Evolutionary conservation across 2,888 invertebrate species (phyloP).

Genomic region (Clanis bilineata): DNA sequence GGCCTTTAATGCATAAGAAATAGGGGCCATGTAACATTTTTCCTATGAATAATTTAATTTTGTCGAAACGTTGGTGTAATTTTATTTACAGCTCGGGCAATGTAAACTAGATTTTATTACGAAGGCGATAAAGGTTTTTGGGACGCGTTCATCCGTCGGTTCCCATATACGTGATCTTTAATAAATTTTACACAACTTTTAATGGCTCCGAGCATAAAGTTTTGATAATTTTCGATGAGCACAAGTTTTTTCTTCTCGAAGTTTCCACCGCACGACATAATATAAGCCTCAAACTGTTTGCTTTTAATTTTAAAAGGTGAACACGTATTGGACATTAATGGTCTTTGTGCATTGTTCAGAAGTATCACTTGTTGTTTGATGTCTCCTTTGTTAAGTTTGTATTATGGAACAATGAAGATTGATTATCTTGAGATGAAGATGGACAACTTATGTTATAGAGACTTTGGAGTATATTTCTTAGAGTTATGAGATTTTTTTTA

Average conservation of each 20-base stretch:
- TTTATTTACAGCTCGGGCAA: not conserved
- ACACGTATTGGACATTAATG: not conserved
- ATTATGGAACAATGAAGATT: not conserved
- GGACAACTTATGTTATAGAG: too few relatives aligned
- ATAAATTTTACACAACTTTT: slow-evolving; percentile 61
- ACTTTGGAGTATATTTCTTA: not conserved
- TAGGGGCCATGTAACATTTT: not conserved
- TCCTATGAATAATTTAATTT: slow-evolving; percentile 9
- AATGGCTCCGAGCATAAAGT: slow-evolving; percentile 47
- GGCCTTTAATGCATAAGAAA: not conserved
- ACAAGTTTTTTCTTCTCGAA: slow-evolving; percentile 31
- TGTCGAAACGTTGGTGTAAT: not conserved
- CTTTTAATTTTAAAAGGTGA: slow-evolving; percentile 11
- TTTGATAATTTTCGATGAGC: slow-evolving; percentile 48
- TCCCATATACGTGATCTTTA: slow-evolving; percentile 38
- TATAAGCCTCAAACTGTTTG: slow-evolving; percentile 1
- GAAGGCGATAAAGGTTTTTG: not conserved
- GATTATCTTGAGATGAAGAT: not conserved
- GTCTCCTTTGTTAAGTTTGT: not conserved
- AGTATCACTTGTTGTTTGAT: slow-evolving; percentile 3
- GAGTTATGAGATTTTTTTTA: not conserved
- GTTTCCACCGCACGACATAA: slow-evolving; percentile 1
- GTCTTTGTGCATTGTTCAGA: not conserved
- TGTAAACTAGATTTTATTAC: not conserved
- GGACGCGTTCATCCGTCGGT: not conserved